Conservation (phyloP, 1,140 invertebrate species). For the Stegodyphus dumicola region DNA sequence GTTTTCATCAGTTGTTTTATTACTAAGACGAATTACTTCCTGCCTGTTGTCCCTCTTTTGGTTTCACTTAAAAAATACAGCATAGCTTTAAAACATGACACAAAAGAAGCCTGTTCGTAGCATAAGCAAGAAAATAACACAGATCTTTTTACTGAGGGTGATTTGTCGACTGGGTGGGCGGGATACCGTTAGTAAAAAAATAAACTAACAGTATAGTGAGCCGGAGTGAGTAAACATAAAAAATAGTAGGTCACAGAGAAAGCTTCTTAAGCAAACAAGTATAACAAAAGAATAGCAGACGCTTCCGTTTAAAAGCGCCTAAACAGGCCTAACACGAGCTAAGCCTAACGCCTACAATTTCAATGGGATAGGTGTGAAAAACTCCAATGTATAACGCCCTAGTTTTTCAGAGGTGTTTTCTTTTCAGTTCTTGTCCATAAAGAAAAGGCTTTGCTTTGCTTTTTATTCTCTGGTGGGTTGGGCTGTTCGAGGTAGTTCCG, state of each 20-base stretch:
- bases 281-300: constrained; percentile 54
- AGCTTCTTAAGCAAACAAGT: constrained; percentile 58
- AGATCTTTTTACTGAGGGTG: background rate
- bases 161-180: constrained; percentile 7
- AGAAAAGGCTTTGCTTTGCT: constrained; percentile 4
- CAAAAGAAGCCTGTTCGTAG: background rate
- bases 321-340: constrained; percentile 52
- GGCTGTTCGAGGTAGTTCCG: background rate
- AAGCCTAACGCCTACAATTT: constrained; percentile 47
- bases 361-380: constrained; percentile 31
- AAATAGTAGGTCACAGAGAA: constrained; percentile 55
- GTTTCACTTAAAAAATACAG: too few species aligned
- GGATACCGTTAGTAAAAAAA: constrained; percentile 38
- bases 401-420: background rate
- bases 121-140: constrained; percentile 2
- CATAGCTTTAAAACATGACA: too few species aligned
- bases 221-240: constrained; percentile 16
- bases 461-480: background rate
- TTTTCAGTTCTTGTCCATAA: constrained; percentile 15
- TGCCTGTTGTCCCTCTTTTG: background rate
- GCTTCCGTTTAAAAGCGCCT: constrained; percentile 50
- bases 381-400: constrained; percentile 32
- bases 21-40: constrained; percentile 2
- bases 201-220: background rate
- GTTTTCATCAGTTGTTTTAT: constrained; percentile 25